Evolutionary conservation across 2,113 vertebrate species (phyloP), one percentile per base, ranked within the genome.

Genomic region (Sebastes schlegelii): DNA sequence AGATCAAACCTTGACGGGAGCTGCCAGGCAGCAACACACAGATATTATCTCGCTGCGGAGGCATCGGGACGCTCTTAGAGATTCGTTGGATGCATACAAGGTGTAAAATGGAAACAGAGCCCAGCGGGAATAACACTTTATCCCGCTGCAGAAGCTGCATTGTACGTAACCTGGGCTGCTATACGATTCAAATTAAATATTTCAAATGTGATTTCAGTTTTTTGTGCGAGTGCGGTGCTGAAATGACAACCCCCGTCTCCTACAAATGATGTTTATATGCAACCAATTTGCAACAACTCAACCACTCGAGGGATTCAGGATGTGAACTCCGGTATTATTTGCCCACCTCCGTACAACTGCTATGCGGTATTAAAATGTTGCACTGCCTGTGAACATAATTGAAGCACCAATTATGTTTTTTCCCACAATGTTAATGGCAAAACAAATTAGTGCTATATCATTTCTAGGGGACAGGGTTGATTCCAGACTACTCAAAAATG

Each of bases 1-100:
- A 80, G 81, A 86, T 81, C 81, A 85, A 88, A 83, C 77, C 77
- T 66, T 74, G 77, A 77, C 51, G 23, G 55, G 48, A 71, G 52
- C 73, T 67, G 72, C 74, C 34, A 75, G 55, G 72, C 73, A 78
- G 67, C 67, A 54, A 73, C 86, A 72, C 19, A 13, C 45, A 80
- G 74, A 77, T 72, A 55, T 40, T 62, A 86, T 88, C 84, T 80
- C 8, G 45, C 70, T 70, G 54, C 70, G 19, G 62, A 65, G 72
- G 74, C 69, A 74, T 72, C 67, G 13, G 54, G 57, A 34, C 40
- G 74, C 54, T 58, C 49, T 63, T 34, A 9, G 58, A 82, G 61
- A 55, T 40, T 68, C 61, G 46, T 8, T 85, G 45, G 75, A 66
- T 21, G 42, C 42, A 9, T 65, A 45, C 23, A 1, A 17, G 10